Conservation (phyloP, 1,140 invertebrate genomes). For the Armadillidium nasatum region DNA sequence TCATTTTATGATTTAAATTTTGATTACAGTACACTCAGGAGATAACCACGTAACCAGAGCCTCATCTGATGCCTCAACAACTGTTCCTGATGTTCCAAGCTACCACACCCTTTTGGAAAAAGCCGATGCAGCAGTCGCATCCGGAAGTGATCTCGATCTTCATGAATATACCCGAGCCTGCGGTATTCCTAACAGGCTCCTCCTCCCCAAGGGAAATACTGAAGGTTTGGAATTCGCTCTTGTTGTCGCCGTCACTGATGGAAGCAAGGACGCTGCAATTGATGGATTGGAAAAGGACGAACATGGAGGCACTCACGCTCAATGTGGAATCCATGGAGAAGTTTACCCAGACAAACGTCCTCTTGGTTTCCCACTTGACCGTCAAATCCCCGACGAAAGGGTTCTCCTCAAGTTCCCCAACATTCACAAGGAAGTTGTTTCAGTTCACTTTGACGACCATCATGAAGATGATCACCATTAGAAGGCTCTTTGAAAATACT, state of each 20-base stretch:
- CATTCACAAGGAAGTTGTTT: no score
- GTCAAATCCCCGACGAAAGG: slow-evolving; percentile 34
- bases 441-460: no score
- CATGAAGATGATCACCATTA: no score
- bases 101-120: slow-evolving; percentile 23
- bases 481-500: no score
- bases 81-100: slow-evolving; percentile 39
- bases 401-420: slow-evolving; percentile 49
- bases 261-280: slow-evolving; percentile 45
- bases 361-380: slow-evolving; percentile 38
- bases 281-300: slow-evolving; percentile 29
- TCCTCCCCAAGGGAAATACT: slow-evolving; percentile 57
- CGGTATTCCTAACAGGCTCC: slow-evolving; percentile 59
- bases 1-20: no score
- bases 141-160: background rate
- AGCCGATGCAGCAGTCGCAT: slow-evolving; percentile 22
- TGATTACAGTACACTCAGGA: background rate
- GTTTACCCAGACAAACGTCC: slow-evolving; percentile 36
- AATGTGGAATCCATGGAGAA: slow-evolving; percentile 29
- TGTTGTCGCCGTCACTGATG: slow-evolving; percentile 51
- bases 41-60: background rate
- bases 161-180: slow-evolving; percentile 52
- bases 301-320: slow-evolving; percentile 24
- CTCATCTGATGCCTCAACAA: slow-evolving; percentile 24
- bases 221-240: slow-evolving; percentile 53